Base-by-base conservation (phyloP, 2,113 vertebrate genomes). In the Lamprologus ornatipinnis region DNA sequence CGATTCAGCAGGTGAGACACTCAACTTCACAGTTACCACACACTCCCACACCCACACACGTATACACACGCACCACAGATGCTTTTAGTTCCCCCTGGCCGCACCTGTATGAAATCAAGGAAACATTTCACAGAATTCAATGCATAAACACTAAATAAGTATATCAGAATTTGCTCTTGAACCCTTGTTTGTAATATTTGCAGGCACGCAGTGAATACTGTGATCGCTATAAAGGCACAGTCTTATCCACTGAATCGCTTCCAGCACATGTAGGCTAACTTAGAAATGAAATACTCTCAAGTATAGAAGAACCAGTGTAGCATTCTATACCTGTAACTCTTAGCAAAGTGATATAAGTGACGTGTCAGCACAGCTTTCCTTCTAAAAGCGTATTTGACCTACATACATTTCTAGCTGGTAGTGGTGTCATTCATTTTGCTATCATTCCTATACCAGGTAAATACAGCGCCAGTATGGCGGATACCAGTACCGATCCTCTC, bases 1-100 rank as follows among this genome's bases (percentile, higher is more conserved):
- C 82, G 98, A 99, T 96, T 99, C 98, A 51, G 98, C 98, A 97
- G 98, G 98, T 99, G 93, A 89, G 95, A 90, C 65, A 35, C 49
- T 65, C 13, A 10, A 55, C 81, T 58, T 80, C 92, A 87, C 89
- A 85, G 12, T 15, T 68, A n/a, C 47, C 68, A 23, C 49, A 23
- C 51, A 51, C 55, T 57, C 63, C 40, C 89, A 80, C 70, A 65
- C 53, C 40, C 49, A 78, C 53, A 57, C 37, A 88, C 40, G 42
- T 79, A 65, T 13, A 65, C 33, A 65, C 33, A 37, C 2, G n/a
- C 35, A 65, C 45, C 53, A 73, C 37, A 88, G 60, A 68, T 82
- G 35, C 81, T 54, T 68, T 33, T 35, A 83, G 85, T 85, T 4
- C 53, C 82, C 35, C 37, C 17, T 60, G 81, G 55, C 87, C 70